A percentile compares a stretch with the other conserved stretches of the same genome.
phyloP scores from a whole-genome alignment of 2,797 vertebrate genomes.

The Pterois miles region DNA sequence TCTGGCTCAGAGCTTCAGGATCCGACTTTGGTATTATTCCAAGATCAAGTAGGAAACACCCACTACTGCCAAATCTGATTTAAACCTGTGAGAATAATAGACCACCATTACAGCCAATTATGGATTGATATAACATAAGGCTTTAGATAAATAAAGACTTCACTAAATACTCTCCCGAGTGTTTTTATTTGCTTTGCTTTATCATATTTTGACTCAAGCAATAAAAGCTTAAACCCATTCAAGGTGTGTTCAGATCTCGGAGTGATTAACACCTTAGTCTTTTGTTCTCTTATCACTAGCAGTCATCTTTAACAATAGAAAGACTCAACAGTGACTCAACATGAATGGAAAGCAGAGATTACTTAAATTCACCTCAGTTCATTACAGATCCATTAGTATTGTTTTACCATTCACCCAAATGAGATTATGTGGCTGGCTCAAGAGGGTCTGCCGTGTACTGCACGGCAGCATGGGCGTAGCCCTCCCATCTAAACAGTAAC shows the following conservation, averaged over 20 bases:
- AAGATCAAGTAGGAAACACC: background rate
- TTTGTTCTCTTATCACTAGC: slow-evolving; percentile 52
- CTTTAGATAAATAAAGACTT: background rate
- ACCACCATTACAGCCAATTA: slow-evolving; percentile 1
- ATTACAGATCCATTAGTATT: slow-evolving; percentile 46
- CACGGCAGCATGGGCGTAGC: background rate
- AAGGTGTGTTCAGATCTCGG: slow-evolving; percentile 49
- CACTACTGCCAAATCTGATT: background rate
- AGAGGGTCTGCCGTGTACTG: background rate
- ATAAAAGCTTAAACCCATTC: slow-evolving; percentile 17
- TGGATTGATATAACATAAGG: background rate
- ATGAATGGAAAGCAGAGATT: slow-evolving; percentile 32
- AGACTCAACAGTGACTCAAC: slow-evolving; percentile 30
- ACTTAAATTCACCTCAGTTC: background rate
- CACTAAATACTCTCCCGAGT: background rate
- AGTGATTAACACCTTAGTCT: slow-evolving; percentile 27
- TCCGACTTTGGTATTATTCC: background rate
- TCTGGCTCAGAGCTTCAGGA: background rate
- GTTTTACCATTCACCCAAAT: slow-evolving; percentile 36
- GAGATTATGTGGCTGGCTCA: background rate
- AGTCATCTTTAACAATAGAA: slow-evolving; percentile 42
- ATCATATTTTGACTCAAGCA: slow-evolving; percentile 45
- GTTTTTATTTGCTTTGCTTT: slow-evolving; percentile 34
- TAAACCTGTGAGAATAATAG: slow-evolving; percentile 8
- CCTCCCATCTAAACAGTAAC: background rate